Conservation (phyloP, 2,113 vertebrate genomes). For the Pycnonotus jocosus region DNA sequence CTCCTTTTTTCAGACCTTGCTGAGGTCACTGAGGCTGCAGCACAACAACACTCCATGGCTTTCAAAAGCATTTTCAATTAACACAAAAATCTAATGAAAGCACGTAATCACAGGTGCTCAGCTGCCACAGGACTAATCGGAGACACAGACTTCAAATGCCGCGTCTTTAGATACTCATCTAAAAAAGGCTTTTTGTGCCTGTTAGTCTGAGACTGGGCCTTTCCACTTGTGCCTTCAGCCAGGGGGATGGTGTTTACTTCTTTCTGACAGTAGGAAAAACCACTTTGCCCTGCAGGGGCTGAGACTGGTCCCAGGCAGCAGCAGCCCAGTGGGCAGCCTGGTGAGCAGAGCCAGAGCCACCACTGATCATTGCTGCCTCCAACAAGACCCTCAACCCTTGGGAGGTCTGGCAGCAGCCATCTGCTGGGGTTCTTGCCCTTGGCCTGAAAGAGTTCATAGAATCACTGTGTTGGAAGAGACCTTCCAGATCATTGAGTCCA, state of each 20-base stretch:
- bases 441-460: not conserved
- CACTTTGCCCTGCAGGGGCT: not conserved
- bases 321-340: not conserved
- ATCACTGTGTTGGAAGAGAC: too few species aligned
- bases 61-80: conserved; percentile 52
- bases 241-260: rapidly evolving
- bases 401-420: not conserved
- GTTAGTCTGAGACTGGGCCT: rapidly evolving
- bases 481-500: too few species aligned
- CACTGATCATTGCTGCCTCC: not conserved
- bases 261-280: not conserved
- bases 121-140: not conserved
- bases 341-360: not conserved
- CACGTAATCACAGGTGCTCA: not conserved
- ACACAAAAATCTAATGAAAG: conserved; percentile 16
- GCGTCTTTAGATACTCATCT: not conserved
- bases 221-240: not conserved
- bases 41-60: not conserved
- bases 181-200: not conserved
- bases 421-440: not conserved
- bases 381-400: rapidly evolving
- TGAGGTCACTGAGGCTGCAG: not conserved
- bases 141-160: not conserved
- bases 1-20: not conserved
- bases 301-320: not conserved